Evolutionary conservation across 2,888 invertebrate species (phyloP), one percentile per base, ranked within the genome.

Genomic region (Melangyna quadrimaculata): DNA sequence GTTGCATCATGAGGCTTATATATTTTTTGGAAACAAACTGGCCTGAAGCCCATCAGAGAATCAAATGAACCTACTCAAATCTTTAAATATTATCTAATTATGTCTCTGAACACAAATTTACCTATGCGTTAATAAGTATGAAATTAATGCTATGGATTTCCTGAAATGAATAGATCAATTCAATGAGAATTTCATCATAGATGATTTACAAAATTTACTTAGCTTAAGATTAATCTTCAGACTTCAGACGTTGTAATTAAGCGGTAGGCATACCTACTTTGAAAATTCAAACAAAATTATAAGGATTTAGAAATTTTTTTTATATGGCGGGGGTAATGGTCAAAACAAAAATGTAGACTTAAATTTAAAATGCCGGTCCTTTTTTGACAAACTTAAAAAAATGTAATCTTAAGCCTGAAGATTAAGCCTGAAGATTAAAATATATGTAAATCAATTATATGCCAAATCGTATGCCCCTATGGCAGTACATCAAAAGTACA

Each of bases 401-500:
- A n/a, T n/a, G n/a, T n/a, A 27, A 27, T 27, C 3, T 27, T 27
- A n/a, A n/a, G n/a, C n/a, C n/a, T n/a, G n/a, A n/a, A n/a, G n/a
- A 27, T 27, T 27, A 27, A 27, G 1, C n/a, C n/a, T n/a, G n/a
- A n/a, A n/a, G 22, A n/a, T 59, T 3, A 24, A 59, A 37, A 35
- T 35, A 72, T 7, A 35, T 35, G 61, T 7, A 5, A 45, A 17
- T 27, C n/a, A 51, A 24, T 51, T 48, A 59, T 17, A 61, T 61
- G 61, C 51, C n/a, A 74, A 53, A 8, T 24, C 7, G 14, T 10
- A 29, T 29, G 29, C 65, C 65, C 70, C 70, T 51, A 57, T 27
- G 40, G 71, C 75, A 51, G 63, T 57, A 9, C 65, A 40, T 69
- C 17, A 19, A 40, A 40, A 1, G 12, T 61, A 24, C n/a, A 70